phyloP scores from a whole-genome alignment of 2,888 invertebrate species.

The Andrena marginata region DNA sequence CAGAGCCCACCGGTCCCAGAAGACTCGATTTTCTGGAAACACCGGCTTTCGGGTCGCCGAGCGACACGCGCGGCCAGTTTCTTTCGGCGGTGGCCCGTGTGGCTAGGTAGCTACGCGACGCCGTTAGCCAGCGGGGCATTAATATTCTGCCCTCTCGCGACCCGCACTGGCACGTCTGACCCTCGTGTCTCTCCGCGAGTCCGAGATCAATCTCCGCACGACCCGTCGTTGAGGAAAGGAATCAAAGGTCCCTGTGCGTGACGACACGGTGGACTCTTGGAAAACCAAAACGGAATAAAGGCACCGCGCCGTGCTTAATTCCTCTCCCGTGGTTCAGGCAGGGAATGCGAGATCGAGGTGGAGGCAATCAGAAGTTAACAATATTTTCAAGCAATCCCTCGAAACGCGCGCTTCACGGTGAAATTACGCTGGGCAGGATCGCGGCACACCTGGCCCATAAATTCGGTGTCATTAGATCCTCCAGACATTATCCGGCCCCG shows the following conservation, averaged over 20 bases:
- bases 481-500: conserved; percentile 40
- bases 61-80: conserved; percentile 55
- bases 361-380: conserved; percentile 9
- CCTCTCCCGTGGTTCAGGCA: conserved; percentile 2
- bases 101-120: conserved; percentile 23
- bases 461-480: conserved; percentile 52
- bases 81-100: conserved; percentile 42
- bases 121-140: conserved; percentile 35
- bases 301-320: background rate
- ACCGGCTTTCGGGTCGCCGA: conserved; percentile 28
- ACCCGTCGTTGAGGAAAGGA: background rate
- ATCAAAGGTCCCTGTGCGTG: background rate
- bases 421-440: conserved; percentile 12
- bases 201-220: conserved; percentile 7
- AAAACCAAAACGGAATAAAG: too few relatives aligned
- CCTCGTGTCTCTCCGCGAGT: background rate
- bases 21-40: conserved; percentile 47
- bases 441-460: conserved; percentile 47
- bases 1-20: background rate
- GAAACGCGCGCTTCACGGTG: conserved; percentile 8
- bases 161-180: background rate
- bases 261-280: background rate
- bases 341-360: background rate
- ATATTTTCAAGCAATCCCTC: background rate
- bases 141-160: conserved; percentile 20